A percentile compares a stretch with the other conserved stretches of the same genome.
Conservation (phyloP, 2,888 invertebrate genomes). For the Drosophila testacea region DNA sequence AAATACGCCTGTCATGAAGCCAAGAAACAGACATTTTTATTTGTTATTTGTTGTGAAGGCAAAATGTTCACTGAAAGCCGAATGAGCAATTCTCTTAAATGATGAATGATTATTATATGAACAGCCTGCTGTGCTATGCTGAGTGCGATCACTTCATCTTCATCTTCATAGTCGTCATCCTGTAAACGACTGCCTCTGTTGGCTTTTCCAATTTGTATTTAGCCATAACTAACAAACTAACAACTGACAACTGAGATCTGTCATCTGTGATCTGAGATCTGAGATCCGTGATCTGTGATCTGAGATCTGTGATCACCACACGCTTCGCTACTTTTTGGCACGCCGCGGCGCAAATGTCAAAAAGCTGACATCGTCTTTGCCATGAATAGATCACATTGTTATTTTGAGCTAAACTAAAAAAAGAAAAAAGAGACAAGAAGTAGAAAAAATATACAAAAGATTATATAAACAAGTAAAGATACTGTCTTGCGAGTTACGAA, state of each 20-base stretch:
- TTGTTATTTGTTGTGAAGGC: conserved; percentile 62
- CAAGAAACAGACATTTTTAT: conserved; percentile 72
- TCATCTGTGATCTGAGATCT: conserved; percentile 36
- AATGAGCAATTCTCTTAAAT: conserved; percentile 50
- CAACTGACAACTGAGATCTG: conserved; percentile 32
- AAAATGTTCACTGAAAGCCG: conserved; percentile 57
- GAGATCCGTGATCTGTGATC: conserved; percentile 39
- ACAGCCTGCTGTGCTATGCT: conserved; percentile 49
- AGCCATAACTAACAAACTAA: conserved; percentile 33
- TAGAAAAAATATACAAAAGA: conserved; percentile 12
- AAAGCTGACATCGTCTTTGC: conserved; percentile 47
- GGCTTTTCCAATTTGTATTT: conserved; percentile 72
- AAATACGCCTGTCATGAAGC: conserved; percentile 57
- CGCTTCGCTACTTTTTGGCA: conserved; percentile 78
- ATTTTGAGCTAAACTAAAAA: conserved; percentile 10
- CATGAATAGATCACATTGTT: conserved; percentile 71
- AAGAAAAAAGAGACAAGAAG: background rate
- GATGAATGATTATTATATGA: conserved; percentile 75
- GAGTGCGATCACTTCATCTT: conserved; percentile 50
- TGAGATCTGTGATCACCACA: conserved; percentile 56
- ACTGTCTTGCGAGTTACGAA: conserved; percentile 34
- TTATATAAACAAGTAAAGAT: conserved; percentile 43
- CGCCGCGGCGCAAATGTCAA: conserved; percentile 65
- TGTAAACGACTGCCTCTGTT: conserved; percentile 64
- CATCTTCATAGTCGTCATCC: conserved; percentile 42